Conservation (phyloP, 2,797 vertebrate species). For the Coregonus suidteri region DNA sequence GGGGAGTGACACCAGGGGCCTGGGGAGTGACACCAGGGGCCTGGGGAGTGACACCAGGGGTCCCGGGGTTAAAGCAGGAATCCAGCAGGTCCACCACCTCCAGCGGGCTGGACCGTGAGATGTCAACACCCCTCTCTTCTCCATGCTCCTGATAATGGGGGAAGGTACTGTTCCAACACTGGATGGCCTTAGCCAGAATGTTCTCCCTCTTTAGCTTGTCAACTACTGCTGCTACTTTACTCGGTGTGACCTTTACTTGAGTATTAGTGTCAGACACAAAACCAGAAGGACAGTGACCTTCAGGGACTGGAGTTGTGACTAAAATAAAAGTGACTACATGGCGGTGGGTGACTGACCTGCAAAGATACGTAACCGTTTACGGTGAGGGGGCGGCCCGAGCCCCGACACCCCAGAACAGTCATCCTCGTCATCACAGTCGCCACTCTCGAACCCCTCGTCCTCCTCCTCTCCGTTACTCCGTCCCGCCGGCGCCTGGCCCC, state of each 20-base stretch:
- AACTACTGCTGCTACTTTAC: neutral
- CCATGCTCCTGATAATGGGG: neutral
- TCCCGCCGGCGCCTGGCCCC: slow-evolving; percentile 42
- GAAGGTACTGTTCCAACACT: neutral
- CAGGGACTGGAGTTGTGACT: neutral
- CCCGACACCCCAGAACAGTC: slow-evolving; percentile 81
- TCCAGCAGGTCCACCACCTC: slow-evolving; percentile 18
- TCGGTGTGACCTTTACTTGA: neutral
- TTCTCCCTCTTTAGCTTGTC: neutral
- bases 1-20: too few relatives aligned
- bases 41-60: too few relatives aligned
- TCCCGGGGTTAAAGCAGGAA: slow-evolving; percentile 49
- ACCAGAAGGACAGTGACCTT: neutral
- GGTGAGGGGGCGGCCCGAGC: slow-evolving; percentile 74
- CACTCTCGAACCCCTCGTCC: slow-evolving; percentile 85
- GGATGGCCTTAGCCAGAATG: neutral
- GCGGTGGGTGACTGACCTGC: slow-evolving; percentile 72
- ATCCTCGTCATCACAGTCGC: slow-evolving; percentile 95
- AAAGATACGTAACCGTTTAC: slow-evolving; percentile 78
- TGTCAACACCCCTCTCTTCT: neutral
- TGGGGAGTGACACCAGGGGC: too few relatives aligned
- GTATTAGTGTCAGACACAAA: neutral
- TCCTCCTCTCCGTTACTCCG: slow-evolving; percentile 55
- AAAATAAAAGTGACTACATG: neutral
- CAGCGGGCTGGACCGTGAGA: slow-evolving; percentile 48